Evolutionary conservation across 1,140 invertebrate genomes (phyloP).

Genomic region (Diplogasteroides magnus): DNA sequence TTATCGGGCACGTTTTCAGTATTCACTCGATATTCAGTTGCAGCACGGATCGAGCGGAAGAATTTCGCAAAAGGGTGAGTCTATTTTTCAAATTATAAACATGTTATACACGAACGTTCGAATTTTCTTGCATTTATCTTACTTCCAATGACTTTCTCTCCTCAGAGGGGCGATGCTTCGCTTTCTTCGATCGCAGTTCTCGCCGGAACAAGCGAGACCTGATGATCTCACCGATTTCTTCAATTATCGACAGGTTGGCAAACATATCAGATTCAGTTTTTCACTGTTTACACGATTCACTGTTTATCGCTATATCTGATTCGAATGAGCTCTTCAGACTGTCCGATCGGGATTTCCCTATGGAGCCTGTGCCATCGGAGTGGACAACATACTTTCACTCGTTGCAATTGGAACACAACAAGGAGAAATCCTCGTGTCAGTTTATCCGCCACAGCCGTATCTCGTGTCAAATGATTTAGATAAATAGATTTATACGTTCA

Average conservation of each 20-base stretch:
- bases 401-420: not conserved
- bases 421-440: not conserved
- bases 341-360: not conserved
- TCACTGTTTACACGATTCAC: not conserved
- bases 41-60: too few species aligned
- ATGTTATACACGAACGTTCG: too few species aligned
- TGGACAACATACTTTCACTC: not conserved
- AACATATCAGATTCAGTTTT: too few species aligned
- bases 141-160: too few species aligned
- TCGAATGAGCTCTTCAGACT: not conserved
- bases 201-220: not conserved
- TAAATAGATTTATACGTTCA: too few species aligned
- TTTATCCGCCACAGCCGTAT: not conserved
- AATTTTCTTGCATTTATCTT: too few species aligned
- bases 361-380: not conserved
- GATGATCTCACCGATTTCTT: not conserved
- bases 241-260: not conserved
- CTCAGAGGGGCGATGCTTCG: not conserved
- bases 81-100: too few species aligned
- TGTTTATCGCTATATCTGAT: not conserved
- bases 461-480: too few species aligned
- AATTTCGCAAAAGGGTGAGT: too few species aligned
- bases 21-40: too few species aligned
- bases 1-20: too few species aligned
- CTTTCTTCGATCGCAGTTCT: not conserved